phyloP scores from a whole-genome alignment of 2,888 invertebrate species.

The Caenorhabditis angaria region DNA sequence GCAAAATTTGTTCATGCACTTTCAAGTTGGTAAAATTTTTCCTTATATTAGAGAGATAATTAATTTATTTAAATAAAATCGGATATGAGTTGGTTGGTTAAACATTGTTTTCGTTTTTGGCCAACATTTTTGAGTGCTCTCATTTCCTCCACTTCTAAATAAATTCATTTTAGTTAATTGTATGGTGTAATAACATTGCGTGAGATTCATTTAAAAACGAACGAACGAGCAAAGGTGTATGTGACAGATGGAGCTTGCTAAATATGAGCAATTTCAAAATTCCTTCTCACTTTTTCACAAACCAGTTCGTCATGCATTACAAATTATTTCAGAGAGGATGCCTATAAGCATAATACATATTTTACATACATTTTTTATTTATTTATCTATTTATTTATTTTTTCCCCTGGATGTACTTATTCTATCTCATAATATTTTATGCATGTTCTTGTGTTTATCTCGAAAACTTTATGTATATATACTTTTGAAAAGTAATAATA shows the following conservation, averaged over 20 bases:
- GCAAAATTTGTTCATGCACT: no score
- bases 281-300: no score
- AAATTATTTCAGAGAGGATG: no score
- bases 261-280: no score
- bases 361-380: not conserved
- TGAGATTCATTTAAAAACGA: not conserved
- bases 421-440: not conserved
- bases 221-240: not conserved
- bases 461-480: no score
- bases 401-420: not conserved
- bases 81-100: not conserved
- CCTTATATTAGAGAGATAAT: no score
- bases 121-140: not conserved
- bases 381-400: not conserved
- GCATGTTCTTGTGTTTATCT: not conserved
- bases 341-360: no score
- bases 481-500: no score
- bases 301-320: not conserved
- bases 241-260: not conserved
- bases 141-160: no score
- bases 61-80: no score
- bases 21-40: no score
- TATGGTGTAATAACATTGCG: conserved; percentile 2
- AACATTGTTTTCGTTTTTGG: not conserved
- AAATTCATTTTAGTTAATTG: not conserved